Conservation (phyloP, 1,140 invertebrate genomes). For the Pogonomyrmex californicus region DNA sequence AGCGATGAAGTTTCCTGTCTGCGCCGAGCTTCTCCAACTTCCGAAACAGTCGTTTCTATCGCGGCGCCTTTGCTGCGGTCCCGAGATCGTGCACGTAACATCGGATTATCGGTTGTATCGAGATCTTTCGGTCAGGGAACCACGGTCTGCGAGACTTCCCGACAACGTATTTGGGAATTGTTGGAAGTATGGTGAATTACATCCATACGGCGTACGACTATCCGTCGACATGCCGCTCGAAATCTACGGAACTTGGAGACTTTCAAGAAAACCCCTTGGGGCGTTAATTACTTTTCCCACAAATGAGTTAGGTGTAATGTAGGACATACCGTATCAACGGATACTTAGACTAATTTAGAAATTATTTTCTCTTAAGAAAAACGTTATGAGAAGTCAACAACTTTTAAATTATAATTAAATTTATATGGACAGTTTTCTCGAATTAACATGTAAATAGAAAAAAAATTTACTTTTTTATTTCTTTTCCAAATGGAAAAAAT, state of each 20-base stretch:
- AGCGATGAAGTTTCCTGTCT: constrained; percentile 62
- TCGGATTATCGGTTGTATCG: constrained; percentile 52
- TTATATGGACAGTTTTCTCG: neutral
- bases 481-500: neutral
- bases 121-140: constrained; percentile 41
- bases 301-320: neutral
- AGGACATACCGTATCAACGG: too few relatives aligned
- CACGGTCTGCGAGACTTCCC: neutral
- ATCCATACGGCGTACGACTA: neutral
- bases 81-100: constrained; percentile 22
- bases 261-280: constrained; percentile 19
- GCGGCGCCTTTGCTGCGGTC: constrained; percentile 34
- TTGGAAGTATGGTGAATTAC: constrained; percentile 16
- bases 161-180: constrained; percentile 44
- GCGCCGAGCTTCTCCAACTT: neutral
- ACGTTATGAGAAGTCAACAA: neutral
- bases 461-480: neutral
- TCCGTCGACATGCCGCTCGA: neutral
- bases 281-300: neutral
- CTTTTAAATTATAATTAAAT: neutral
- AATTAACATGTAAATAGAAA: neutral
- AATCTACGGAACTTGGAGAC: constrained; percentile 21
- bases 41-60: constrained; percentile 55
- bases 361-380: neutral
- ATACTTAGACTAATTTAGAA: neutral